Evolutionary conservation across 1,140 invertebrate species (phyloP).

Genomic region (Scylla paramamosain): DNA sequence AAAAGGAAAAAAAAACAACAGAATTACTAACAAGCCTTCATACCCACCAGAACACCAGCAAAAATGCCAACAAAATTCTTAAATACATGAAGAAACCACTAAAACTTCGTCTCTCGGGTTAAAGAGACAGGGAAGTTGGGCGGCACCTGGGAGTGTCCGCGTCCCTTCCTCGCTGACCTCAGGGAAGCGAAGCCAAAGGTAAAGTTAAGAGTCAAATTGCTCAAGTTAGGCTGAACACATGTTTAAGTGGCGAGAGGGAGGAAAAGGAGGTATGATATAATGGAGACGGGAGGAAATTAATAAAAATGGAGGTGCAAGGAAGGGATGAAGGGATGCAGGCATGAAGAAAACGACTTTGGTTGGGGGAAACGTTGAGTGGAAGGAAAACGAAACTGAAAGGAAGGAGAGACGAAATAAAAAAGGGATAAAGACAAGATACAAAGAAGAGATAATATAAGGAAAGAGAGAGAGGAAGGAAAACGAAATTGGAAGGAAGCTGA

Average conservation of each 20-base stretch:
- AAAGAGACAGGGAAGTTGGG: not conserved
- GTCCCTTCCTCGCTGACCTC: not conserved
- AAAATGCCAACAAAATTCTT: not conserved
- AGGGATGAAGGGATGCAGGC: not conserved
- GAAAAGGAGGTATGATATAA: not conserved
- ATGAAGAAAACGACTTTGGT: not conserved
- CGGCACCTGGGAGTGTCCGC: not conserved
- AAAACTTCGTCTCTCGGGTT: not conserved
- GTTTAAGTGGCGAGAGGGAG: not conserved
- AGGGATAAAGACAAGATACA: too few species aligned
- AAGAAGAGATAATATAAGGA: too few species aligned
- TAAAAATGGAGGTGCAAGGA: not conserved
- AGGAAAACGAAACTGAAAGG: too few species aligned
- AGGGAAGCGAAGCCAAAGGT: not conserved
- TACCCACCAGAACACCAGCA: not conserved
- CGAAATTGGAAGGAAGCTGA: too few species aligned
- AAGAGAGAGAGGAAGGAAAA: too few species aligned
- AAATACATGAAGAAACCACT: not conserved
- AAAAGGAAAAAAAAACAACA: not conserved
- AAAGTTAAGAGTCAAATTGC: constrained; percentile 24
- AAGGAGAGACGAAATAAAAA: too few species aligned
- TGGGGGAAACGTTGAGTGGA: too few species aligned
- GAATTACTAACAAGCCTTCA: not conserved
- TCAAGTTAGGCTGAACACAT: not conserved
- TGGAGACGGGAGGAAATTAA: not conserved